Percentiles rank a stretch among this genome's conserved stretches.
Evolutionary conservation across 2,888 invertebrate genomes (phyloP).

Genomic region (Chloroclysta siterata): DNA sequence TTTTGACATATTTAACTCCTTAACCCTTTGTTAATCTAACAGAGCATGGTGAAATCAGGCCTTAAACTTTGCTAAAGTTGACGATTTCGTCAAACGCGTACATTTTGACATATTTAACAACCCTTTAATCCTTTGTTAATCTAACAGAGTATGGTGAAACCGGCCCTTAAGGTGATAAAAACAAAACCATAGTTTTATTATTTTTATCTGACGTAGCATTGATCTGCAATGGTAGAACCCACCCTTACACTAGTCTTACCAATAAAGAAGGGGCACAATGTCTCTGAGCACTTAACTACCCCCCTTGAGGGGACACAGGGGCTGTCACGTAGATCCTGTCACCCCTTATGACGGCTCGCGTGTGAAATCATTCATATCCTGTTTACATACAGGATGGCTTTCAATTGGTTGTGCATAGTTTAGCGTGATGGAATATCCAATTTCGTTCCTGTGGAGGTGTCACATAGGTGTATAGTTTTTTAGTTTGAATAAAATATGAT

Average conservation of each 20-base stretch:
- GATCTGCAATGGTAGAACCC: too few species aligned
- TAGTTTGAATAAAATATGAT: conserved; percentile 20
- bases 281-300: conserved; percentile 7
- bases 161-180: too few species aligned
- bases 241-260: not conserved
- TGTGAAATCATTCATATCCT: conserved; percentile 61
- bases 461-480: conserved; percentile 29
- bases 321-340: conserved; percentile 14
- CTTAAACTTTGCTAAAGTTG: too few species aligned
- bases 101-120: too few species aligned
- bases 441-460: conserved; percentile 33
- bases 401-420: conserved; percentile 55
- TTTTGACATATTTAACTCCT: too few species aligned
- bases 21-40: too few species aligned
- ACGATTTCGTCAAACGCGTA: too few species aligned
- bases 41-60: too few species aligned
- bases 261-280: not conserved
- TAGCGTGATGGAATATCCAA: conserved; percentile 41
- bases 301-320: conserved; percentile 6
- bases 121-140: too few species aligned
- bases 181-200: too few species aligned
- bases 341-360: conserved; percentile 45
- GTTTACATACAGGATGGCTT: conserved; percentile 56
- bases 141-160: too few species aligned
- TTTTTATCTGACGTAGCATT: too few species aligned